These are phyloP conservation scores for Nannobrachium achirus DNA, from an alignment of 2,113 vertebrate genomes.

Conservation along the genomic window DNA sequence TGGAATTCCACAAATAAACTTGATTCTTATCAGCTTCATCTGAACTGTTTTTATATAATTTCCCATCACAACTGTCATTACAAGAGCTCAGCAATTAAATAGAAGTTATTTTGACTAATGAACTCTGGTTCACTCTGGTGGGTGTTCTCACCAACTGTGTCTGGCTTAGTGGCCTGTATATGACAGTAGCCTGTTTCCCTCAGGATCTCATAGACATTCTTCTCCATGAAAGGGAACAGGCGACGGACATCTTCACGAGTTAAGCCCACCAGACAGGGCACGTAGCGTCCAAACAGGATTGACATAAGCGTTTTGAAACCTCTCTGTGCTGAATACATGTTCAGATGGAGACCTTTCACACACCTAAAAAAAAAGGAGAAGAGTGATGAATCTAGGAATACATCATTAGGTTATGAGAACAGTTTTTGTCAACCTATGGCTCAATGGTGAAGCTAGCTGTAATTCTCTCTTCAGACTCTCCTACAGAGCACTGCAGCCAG, in stretches of 20 bases:
- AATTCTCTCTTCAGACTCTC: not conserved
- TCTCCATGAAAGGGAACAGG: constrained; percentile 84
- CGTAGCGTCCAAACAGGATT: constrained; percentile 81
- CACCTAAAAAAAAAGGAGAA: constrained; percentile 63
- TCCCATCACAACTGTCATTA: too few relatives aligned
- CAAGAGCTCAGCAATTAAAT: too few relatives aligned
- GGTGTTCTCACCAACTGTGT: constrained; percentile 82
- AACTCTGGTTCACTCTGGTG: not conserved
- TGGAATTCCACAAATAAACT: too few relatives aligned
- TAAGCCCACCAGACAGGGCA: constrained; percentile 86
- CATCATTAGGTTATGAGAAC: not conserved
- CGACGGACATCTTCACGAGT: constrained; percentile 81
- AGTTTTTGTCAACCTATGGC: not conserved
- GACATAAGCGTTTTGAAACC: constrained; percentile 62
- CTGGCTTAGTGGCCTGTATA: constrained; percentile 90
- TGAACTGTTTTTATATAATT: too few relatives aligned
- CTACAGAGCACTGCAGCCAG: constrained; percentile 1
- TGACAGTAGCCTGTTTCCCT: constrained; percentile 85
- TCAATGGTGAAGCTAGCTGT: not conserved
- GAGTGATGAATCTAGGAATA: not conserved
- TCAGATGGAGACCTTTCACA: constrained; percentile 87
- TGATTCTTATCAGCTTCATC: too few relatives aligned
- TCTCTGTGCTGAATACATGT: constrained; percentile 18
- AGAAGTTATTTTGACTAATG: too few relatives aligned
- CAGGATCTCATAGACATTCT: constrained; percentile 75